Evolutionary conservation across 2,888 invertebrate species (phyloP).

Genomic region (Bugulina stolonifera): DNA sequence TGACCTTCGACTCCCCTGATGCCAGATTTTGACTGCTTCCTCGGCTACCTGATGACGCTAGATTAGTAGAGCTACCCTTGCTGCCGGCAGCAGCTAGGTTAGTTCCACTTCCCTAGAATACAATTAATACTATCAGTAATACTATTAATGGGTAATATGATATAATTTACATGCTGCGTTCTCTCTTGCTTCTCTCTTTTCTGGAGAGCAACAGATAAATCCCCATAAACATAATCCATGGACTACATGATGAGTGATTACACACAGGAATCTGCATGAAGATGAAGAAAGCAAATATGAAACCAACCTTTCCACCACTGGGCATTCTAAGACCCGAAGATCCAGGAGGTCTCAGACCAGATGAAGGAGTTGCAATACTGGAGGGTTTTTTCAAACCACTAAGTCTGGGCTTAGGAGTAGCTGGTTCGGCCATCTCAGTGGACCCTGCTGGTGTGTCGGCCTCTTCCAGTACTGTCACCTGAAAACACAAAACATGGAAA

Average conservation of each 20-base stretch:
- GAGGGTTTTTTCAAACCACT: conserved; percentile 23
- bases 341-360: conserved; percentile 11
- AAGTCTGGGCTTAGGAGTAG: not conserved
- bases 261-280: no score
- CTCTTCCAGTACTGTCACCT: conserved; percentile 13
- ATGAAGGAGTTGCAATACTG: not conserved
- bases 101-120: not conserved
- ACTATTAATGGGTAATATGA: no score
- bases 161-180: no score
- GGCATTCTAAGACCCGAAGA: conserved; percentile 21
- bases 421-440: not conserved
- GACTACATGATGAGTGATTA: no score
- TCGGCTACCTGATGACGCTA: not conserved
- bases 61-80: conserved; percentile 4
- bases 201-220: no score
- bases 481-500: no score
- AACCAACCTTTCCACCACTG: conserved; percentile 14
- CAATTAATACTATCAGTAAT: no score
- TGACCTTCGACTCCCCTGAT: not conserved
- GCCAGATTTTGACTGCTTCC: not conserved
- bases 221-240: no score
- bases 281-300: no score
- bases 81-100: conserved; percentile 8
- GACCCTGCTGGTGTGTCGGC: not conserved
- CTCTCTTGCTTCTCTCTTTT: no score